A percentile compares a stretch with the other conserved stretches of the same genome.
Conservation (phyloP, 2,113 vertebrate species). For the Heptranchias perlo region DNA sequence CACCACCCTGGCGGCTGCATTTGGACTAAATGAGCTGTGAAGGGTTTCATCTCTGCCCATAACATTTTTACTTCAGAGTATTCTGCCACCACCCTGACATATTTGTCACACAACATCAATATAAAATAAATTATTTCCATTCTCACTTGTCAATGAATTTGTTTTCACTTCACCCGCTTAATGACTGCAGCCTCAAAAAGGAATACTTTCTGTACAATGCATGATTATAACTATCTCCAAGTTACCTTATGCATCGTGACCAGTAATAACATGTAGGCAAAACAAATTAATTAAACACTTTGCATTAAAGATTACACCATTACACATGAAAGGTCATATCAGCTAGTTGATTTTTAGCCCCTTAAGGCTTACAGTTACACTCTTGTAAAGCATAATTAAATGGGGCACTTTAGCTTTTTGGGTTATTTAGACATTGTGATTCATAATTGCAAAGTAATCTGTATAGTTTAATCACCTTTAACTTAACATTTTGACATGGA, state of each 20-base stretch:
- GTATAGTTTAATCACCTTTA: background rate
- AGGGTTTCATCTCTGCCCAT: conserved; percentile 79
- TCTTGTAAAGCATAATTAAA: background rate
- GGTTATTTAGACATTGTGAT: background rate
- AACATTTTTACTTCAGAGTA: conserved; percentile 61
- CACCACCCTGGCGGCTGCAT: conserved; percentile 92
- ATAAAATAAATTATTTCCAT: conserved; percentile 94
- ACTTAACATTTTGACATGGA: conserved; percentile 7
- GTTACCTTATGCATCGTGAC: conserved; percentile 52
- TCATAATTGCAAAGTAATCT: background rate
- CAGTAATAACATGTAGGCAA: conserved; percentile 60
- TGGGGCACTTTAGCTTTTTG: background rate
- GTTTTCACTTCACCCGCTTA: conserved; percentile 66
- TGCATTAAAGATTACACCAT: conserved; percentile 56
- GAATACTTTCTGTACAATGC: conserved; percentile 62
- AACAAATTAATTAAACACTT: conserved; percentile 65
- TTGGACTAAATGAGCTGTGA: conserved; percentile 98
- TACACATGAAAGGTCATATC: conserved; percentile 34
- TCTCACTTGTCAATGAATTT: conserved; percentile 78
- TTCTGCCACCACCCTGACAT: conserved; percentile 68
- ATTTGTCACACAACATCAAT: conserved; percentile 91
- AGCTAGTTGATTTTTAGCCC: background rate
- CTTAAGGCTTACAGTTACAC: background rate
- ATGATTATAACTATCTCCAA: conserved; percentile 56
- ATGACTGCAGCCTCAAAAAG: conserved; percentile 64